Percentiles rank a stretch among this genome's conserved stretches.
These are phyloP conservation scores for Sylvicola fuscatus DNA, from an alignment of 2,888 invertebrate species.

Conservation along the genomic window DNA sequence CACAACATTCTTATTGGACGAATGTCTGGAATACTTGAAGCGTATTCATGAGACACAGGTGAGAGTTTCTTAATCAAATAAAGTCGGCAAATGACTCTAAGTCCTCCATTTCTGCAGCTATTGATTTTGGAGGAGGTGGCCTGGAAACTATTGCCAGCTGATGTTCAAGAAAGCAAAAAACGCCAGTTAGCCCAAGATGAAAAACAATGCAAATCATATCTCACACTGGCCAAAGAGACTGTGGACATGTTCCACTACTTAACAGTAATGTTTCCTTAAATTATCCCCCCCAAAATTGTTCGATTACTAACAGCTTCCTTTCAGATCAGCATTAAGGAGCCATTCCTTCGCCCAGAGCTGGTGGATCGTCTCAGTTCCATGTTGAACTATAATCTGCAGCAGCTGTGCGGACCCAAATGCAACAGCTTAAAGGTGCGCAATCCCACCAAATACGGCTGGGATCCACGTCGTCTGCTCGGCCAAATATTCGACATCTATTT, in stretches of 20 bases:
- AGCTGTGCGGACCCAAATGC: conserved; percentile 91
- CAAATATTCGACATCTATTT: conserved; percentile 93
- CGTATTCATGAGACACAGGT: conserved; percentile 77
- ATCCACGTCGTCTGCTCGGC: conserved; percentile 75
- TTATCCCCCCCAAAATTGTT: too few relatives aligned
- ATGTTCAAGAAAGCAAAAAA: conserved; percentile 51
- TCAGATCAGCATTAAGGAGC: conserved; percentile 67
- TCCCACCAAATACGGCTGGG: conserved; percentile 94
- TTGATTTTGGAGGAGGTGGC: conserved; percentile 46
- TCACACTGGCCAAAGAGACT: conserved; percentile 82
- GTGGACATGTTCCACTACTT: conserved; percentile 97
- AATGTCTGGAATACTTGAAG: conserved; percentile 80
- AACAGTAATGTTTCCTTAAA: too few relatives aligned
- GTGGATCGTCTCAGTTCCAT: conserved; percentile 91
- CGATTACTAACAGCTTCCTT: too few relatives aligned
- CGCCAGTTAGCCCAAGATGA: conserved; percentile 69
- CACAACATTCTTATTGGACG: conserved; percentile 90
- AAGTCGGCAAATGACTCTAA: background rate
- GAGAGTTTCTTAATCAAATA: too few relatives aligned
- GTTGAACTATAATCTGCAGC: conserved; percentile 95
- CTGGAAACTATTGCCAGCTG: conserved; percentile 44
- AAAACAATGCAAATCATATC: conserved; percentile 71
- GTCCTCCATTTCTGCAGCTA: background rate
- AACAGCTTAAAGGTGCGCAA: conserved; percentile 81
- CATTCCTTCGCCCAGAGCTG: conserved; percentile 83